Base-by-base conservation (phyloP, 2,888 invertebrate genomes). In the Ectobius pallidus region DNA sequence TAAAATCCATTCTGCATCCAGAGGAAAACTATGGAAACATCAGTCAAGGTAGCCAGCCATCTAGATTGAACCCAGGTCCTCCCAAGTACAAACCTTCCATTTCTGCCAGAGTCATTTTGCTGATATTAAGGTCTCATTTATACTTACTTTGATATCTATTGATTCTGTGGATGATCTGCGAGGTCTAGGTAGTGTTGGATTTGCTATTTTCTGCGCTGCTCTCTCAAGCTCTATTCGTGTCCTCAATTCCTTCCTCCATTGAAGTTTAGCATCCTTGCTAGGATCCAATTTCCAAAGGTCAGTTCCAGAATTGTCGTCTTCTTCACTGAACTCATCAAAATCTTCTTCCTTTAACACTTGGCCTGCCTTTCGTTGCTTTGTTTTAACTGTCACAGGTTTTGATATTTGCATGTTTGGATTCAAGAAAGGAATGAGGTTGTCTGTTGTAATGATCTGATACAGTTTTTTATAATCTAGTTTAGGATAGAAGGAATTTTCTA, bases 401-500 rank as follows among this genome's bases (percentile, higher is more conserved):
- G 52, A 52, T 2, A 34, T 34, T 11, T 30, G 1, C 14, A 1
- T 20, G 30, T 4, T 44, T 3, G 76, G 75, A 52, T 76, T 75
- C n/a, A 70, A 42, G 25, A 74, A 20, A n/a, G 58, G 34, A 6
- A 73, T 44, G 4, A 72, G 39, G 27, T 75, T 69, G 30, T 76
- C 73, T 16, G 55, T 65, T n/a, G 78, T 87, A 30, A 92, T 80
- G 76, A 90, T 87, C 74, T 84, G 83, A 76, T 89, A 87, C 2
- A 92, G 80, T 76, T 85, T 85, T 61, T 86, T 85, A 69, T 86
- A 87, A 78, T 92, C 86, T 16, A 91, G 83, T 55, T 82, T 81
- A 0, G 92, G 91, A 80, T 91, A 92, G 79, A 90, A 92, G 55
- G 87, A 85, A 1, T n/a, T n/a, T 55, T 58, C n/a, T 0, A 83